These are phyloP conservation scores for Globodera ellingtonae DNA, from an alignment of 1,140 invertebrate genomes.

Conservation along the genomic window DNA sequence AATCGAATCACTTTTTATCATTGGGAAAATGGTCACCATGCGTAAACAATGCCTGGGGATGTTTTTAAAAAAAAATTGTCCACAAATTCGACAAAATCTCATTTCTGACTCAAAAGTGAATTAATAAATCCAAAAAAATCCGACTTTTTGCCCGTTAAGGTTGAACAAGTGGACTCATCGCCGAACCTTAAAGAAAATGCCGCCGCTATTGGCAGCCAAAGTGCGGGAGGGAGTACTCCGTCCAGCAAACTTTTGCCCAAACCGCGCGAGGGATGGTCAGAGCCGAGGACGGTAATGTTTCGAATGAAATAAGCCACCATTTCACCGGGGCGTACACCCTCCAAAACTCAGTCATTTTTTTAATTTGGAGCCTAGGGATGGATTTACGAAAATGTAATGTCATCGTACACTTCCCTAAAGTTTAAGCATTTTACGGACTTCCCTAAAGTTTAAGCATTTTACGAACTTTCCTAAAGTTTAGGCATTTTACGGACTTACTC, in stretches of 20 bases:
- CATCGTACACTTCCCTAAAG: not conserved
- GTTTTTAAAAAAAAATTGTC: too few relatives aligned
- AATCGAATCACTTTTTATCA: not conserved
- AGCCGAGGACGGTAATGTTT: constrained; percentile 6
- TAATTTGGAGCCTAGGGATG: too few relatives aligned
- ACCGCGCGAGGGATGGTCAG: constrained; percentile 3
- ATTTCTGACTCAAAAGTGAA: too few relatives aligned
- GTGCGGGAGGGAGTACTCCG: not conserved
- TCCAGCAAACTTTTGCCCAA: constrained; percentile 7
- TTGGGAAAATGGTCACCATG: not conserved
- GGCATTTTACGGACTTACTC: too few relatives aligned
- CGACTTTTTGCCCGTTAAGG: not conserved
- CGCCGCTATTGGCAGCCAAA: not conserved
- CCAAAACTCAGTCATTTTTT: too few relatives aligned
- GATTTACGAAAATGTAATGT: too few relatives aligned
- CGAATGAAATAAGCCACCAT: too few relatives aligned
- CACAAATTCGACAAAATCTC: too few relatives aligned
- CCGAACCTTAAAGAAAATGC: not conserved
- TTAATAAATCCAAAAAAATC: not conserved
- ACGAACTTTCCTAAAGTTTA: too few relatives aligned
- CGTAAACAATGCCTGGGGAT: not conserved
- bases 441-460: too few relatives aligned
- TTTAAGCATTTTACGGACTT: too few relatives aligned
- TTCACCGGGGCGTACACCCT: too few relatives aligned
- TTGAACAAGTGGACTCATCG: not conserved